A percentile compares a stretch with the other conserved stretches of the same genome.
These are phyloP conservation scores for Drosophila neotestacea DNA, from an alignment of 2,888 invertebrate species.

Conservation along the genomic window DNA sequence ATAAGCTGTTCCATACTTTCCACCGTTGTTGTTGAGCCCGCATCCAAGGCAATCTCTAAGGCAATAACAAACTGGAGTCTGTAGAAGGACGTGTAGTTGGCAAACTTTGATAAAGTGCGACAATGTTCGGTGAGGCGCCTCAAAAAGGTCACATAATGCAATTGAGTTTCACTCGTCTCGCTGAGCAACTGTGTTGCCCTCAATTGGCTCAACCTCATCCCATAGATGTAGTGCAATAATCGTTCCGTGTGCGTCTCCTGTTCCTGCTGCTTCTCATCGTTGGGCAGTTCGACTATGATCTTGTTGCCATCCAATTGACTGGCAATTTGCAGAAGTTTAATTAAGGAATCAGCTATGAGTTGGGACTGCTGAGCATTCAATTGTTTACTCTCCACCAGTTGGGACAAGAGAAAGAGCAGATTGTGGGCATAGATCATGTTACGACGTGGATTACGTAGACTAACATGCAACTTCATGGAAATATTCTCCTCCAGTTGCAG, in stretches of 20 bases:
- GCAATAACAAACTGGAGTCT: constrained; percentile 81
- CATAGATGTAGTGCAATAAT: constrained; percentile 83
- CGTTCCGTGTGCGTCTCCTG: constrained; percentile 61
- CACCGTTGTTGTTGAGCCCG: constrained; percentile 5
- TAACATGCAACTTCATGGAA: constrained; percentile 52
- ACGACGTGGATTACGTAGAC: constrained; percentile 74
- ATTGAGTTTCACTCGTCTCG: constrained; percentile 56
- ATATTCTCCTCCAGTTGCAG: constrained; percentile 72
- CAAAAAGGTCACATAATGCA: constrained; percentile 77
- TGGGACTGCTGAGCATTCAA: constrained; percentile 67
- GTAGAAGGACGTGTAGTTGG: constrained; percentile 72
- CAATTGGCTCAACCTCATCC: constrained; percentile 74
- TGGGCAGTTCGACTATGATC: background rate
- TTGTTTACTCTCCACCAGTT: constrained; percentile 61
- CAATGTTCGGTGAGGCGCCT: constrained; percentile 73
- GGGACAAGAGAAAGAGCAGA: constrained; percentile 73
- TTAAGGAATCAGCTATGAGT: constrained; percentile 71
- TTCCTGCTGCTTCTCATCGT: constrained; percentile 33
- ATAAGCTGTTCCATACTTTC: constrained; percentile 46
- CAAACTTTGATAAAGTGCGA: constrained; percentile 65
- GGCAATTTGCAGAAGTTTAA: constrained; percentile 64
- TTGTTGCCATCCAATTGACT: constrained; percentile 45
- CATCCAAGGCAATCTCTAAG: constrained; percentile 64
- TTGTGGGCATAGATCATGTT: constrained; percentile 82
- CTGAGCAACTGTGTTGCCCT: constrained; percentile 73